Evolutionary conservation across 1,140 invertebrate species (phyloP).

Genomic region (Drosophila auraria): DNA sequence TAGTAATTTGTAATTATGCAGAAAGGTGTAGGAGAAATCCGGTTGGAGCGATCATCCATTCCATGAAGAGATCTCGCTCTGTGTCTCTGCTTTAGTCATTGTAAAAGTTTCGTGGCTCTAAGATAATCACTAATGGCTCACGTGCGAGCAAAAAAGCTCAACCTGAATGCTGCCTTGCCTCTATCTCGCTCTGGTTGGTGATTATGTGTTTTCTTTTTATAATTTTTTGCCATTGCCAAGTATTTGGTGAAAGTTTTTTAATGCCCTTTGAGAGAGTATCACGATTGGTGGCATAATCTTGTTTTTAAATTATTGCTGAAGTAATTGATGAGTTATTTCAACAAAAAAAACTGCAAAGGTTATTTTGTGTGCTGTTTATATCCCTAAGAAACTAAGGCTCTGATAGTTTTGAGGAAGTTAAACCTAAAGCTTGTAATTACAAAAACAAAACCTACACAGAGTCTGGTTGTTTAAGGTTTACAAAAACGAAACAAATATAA

Average conservation of each 20-base stretch:
- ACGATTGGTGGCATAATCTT: not conserved
- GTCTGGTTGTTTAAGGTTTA: too few species aligned
- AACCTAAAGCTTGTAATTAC: too few species aligned
- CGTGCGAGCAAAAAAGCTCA: not conserved
- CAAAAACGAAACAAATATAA: too few species aligned
- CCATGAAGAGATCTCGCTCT: not conserved
- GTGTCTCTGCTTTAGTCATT: not conserved
- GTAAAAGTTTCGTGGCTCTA: not conserved
- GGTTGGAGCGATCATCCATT: not conserved
- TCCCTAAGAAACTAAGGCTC: too few species aligned
- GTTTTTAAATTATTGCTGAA: not conserved
- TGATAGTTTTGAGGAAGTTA: too few species aligned
- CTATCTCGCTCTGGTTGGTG: slow-evolving; percentile 17
- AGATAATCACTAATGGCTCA: slow-evolving; percentile 1
- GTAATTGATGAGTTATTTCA: too few species aligned
- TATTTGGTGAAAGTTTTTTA: slow-evolving; percentile 17
- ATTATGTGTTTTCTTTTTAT: slow-evolving; percentile 1
- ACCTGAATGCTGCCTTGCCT: too few species aligned
- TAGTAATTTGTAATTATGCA: not conserved
- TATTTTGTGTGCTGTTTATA: too few species aligned
- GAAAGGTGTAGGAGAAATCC: not conserved
- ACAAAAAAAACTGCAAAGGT: too few species aligned
- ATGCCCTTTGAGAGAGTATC: slow-evolving; percentile 1
- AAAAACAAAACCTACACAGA: too few species aligned
- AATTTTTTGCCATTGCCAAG: not conserved